These are phyloP conservation scores for Colletes latitarsis DNA, from an alignment of 1,140 invertebrate genomes.

Conservation along the genomic window DNA sequence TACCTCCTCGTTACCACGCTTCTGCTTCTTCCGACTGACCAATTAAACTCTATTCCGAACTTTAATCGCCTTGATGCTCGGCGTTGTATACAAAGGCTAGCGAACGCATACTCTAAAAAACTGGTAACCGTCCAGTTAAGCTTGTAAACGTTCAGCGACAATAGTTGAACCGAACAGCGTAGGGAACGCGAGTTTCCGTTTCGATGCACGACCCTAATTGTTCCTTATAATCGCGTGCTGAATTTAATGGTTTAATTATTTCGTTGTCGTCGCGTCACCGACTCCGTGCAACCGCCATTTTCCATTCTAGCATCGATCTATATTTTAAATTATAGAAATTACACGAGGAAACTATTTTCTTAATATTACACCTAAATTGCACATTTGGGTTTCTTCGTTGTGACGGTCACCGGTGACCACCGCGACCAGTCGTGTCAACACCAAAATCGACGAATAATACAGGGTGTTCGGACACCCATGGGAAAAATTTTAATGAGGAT, in stretches of 20 bases:
- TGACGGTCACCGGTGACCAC: too few species aligned
- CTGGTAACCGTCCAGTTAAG: conserved; percentile 33
- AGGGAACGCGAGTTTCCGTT: conserved; percentile 22
- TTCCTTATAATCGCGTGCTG: conserved; percentile 16
- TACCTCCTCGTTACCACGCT: conserved; percentile 48
- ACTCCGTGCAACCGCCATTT: too few species aligned
- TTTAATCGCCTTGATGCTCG: conserved; percentile 49
- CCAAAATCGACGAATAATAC: too few species aligned
- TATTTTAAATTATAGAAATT: too few species aligned
- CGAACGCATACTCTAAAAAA: conserved; percentile 33
- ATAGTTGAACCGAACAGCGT: conserved; percentile 37
- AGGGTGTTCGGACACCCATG: too few species aligned
- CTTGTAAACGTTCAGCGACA: conserved; percentile 54
- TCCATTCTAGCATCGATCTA: too few species aligned
- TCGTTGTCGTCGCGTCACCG: not conserved
- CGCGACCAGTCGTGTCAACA: too few species aligned
- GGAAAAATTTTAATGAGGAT: too few species aligned
- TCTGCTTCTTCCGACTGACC: conserved; percentile 32
- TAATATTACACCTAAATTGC: too few species aligned
- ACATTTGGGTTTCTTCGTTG: too few species aligned
- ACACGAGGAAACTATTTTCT: too few species aligned
- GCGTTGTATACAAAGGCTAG: not conserved
- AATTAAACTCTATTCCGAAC: conserved; percentile 61
- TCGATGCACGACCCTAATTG: conserved; percentile 26
- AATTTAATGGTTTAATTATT: conserved; percentile 43